Evolutionary conservation across 2,113 vertebrate genomes (phyloP).

Genomic region (Notarius lentiginosus): DNA sequence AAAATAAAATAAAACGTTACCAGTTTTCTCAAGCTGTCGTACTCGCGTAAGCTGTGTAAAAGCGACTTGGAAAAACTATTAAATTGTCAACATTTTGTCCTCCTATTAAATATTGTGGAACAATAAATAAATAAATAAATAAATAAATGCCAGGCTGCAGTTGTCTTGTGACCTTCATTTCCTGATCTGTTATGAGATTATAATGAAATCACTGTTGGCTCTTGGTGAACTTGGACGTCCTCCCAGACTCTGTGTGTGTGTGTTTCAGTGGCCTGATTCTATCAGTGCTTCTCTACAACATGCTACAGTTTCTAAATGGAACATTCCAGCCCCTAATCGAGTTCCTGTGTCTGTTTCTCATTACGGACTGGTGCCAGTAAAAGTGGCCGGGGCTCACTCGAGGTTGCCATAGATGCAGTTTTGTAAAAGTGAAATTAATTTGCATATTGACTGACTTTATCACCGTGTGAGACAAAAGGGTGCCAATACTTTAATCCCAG

Average conservation of each 20-base stretch:
- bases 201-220: constrained; percentile 3
- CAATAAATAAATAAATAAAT: neutral
- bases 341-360: neutral
- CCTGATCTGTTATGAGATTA: neutral
- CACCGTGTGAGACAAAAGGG: neutral
- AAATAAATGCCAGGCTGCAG: neutral
- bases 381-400: neutral
- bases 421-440: neutral
- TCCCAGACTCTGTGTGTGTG: neutral
- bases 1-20: too few species aligned
- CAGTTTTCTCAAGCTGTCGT: too few species aligned
- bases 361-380: neutral
- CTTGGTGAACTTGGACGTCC: neutral
- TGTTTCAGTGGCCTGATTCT: neutral
- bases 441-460: neutral
- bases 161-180: neutral
- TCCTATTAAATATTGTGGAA: neutral
- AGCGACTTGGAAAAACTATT: neutral
- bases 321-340: neutral
- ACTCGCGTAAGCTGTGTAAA: neutral
- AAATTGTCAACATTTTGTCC: too few species aligned
- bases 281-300: neutral
- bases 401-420: neutral
- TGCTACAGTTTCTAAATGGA: neutral
- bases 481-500: neutral